Evolutionary conservation across 2,113 vertebrate genomes (phyloP).

Genomic region (Neomonachus schauinslandi): DNA sequence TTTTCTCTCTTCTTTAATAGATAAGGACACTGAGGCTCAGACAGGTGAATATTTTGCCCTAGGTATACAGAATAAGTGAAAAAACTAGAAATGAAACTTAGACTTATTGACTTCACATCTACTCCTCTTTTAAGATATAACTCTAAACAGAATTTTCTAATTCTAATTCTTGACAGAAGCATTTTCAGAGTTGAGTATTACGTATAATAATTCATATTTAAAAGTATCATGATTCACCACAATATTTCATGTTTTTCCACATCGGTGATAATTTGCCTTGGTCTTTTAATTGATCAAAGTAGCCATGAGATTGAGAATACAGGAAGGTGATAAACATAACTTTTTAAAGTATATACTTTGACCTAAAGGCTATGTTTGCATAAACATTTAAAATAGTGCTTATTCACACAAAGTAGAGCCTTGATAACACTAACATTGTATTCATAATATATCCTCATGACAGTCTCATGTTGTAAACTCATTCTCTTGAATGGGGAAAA

Average conservation of each 20-base stretch:
- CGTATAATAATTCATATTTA: neutral
- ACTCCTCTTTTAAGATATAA: neutral
- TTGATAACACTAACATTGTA: neutral
- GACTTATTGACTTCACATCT: neutral
- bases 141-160: neutral
- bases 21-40: neutral
- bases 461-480: neutral
- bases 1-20: neutral
- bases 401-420: neutral
- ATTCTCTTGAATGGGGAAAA: neutral
- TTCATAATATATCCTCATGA: neutral
- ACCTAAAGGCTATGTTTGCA: neutral
- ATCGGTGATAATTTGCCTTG: neutral
- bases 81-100: neutral
- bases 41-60: neutral
- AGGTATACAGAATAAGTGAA: neutral
- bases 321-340: neutral
- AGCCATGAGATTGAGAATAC: neutral
- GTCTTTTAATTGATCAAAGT: neutral
- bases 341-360: slow-evolving; percentile 31
- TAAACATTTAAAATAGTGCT: slow-evolving; percentile 5
- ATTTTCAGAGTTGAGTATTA: neutral
- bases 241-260: neutral
- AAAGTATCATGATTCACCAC: neutral
- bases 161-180: neutral